Evolutionary conservation across 2,797 vertebrate species (phyloP).

Genomic region (Coranthus polyacanthus): DNA sequence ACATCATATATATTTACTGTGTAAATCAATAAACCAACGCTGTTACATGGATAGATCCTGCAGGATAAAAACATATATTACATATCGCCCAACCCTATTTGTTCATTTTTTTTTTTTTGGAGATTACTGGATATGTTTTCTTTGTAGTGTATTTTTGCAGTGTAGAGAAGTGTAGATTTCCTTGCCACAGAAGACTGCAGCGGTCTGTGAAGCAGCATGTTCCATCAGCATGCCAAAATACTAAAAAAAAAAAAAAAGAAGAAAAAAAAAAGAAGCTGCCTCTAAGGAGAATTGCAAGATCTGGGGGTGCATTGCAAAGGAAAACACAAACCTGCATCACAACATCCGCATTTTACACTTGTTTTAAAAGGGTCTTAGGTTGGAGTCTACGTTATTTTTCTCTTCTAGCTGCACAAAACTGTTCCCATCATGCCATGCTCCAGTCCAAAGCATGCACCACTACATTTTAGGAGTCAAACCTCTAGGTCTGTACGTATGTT

Average conservation of each 20-base stretch:
- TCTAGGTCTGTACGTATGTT: slow-evolving; percentile 36
- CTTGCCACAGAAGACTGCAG: slow-evolving; percentile 38
- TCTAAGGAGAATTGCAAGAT: slow-evolving; percentile 57
- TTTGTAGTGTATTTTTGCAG: slow-evolving; percentile 29
- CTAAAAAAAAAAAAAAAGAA: no score
- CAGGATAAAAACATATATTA: no score
- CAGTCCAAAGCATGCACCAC: slow-evolving; percentile 83
- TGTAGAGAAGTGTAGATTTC: slow-evolving; percentile 30
- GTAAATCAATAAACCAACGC: no score
- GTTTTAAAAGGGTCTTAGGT: slow-evolving; percentile 29
- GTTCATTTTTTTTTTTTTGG: no score
- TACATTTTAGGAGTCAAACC: slow-evolving; percentile 54
- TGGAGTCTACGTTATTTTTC: slow-evolving; percentile 36
- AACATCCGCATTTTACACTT: slow-evolving; percentile 49
- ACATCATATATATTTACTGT: no score
- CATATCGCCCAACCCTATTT: no score
- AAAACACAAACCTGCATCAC: slow-evolving; percentile 62
- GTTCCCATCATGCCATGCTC: slow-evolving; percentile 87
- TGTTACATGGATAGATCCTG: no score
- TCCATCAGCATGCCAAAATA: slow-evolving; percentile 74
- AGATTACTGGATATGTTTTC: no score
- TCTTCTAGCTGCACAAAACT: slow-evolving; percentile 33
- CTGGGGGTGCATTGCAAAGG: slow-evolving; percentile 63
- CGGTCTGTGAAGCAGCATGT: slow-evolving; percentile 51
- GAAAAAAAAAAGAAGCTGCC: slow-evolving; percentile 56